Evolutionary conservation across 2,888 invertebrate genomes (phyloP).

Genomic region (Archips crataeganus): DNA sequence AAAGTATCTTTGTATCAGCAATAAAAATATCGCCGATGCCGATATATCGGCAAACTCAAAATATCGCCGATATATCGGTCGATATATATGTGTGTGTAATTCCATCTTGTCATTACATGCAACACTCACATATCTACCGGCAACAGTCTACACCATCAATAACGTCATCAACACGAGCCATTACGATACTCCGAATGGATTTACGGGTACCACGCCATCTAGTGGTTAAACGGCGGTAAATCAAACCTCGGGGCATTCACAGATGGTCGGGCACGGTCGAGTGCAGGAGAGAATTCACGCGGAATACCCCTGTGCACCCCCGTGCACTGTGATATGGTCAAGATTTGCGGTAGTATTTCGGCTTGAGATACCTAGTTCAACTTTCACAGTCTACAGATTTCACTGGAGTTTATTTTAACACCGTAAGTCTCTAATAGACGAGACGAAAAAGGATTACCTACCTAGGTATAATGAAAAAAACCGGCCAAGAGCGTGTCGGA

Average conservation of each 20-base stretch:
- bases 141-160: conserved; percentile 20
- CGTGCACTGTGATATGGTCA: background rate
- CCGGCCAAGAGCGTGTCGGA: too few relatives aligned
- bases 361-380: background rate
- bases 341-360: background rate
- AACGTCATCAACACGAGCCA: conserved; percentile 30
- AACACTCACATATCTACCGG: background rate
- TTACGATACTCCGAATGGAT: conserved; percentile 24
- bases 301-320: too few relatives aligned
- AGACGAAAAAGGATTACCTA: too few relatives aligned
- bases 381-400: too few relatives aligned
- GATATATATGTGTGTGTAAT: too few relatives aligned
- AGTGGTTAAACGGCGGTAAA: conserved; percentile 30
- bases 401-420: too few relatives aligned
- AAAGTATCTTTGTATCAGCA: too few relatives aligned
- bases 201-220: conserved; percentile 27
- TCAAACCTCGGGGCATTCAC: conserved; percentile 32
- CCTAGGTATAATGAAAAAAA: too few relatives aligned
- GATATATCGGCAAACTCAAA: too few relatives aligned
- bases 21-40: too few relatives aligned
- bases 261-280: conserved; percentile 22
- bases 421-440: too few relatives aligned
- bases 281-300: conserved; percentile 12
- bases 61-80: too few relatives aligned
- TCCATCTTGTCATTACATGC: background rate